Conservation (phyloP, 2,797 vertebrate genomes). For the Nannoperca australis region DNA sequence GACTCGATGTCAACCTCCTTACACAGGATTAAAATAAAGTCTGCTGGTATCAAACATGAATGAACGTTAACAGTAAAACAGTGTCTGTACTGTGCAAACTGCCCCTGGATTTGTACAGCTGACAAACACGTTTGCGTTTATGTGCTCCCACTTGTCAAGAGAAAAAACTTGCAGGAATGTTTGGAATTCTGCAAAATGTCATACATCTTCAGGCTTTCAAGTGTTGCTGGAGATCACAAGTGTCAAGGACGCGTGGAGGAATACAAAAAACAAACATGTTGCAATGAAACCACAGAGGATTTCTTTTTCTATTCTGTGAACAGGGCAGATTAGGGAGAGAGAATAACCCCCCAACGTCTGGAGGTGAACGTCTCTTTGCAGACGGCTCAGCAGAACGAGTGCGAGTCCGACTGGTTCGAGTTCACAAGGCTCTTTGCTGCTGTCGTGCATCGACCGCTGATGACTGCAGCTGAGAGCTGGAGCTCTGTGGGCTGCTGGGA, state of each 20-base stretch:
- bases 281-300: background rate
- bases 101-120: conserved; percentile 40
- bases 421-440: conserved; percentile 39
- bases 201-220: conserved; percentile 42
- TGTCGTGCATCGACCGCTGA: conserved; percentile 49
- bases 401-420: conserved; percentile 36
- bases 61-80: conserved; percentile 34
- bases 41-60: conserved; percentile 44
- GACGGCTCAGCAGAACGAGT: background rate
- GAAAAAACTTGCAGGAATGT: conserved; percentile 67
- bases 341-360: background rate
- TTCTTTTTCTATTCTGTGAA: conserved; percentile 8
- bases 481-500: conserved; percentile 33
- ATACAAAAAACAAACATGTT: conserved; percentile 40
- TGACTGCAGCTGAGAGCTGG: conserved; percentile 15
- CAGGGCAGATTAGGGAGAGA: background rate
- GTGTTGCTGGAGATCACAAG: conserved; percentile 39
- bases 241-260: background rate
- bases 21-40: conserved; percentile 4
- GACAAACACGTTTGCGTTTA: conserved; percentile 50
- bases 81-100: conserved; percentile 15
- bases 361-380: background rate
- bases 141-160: conserved; percentile 50
- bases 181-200: conserved; percentile 70
- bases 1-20: background rate